Evolutionary conservation across 2,888 invertebrate genomes (phyloP).

Genomic region (Tuberolachnus salignus): DNA sequence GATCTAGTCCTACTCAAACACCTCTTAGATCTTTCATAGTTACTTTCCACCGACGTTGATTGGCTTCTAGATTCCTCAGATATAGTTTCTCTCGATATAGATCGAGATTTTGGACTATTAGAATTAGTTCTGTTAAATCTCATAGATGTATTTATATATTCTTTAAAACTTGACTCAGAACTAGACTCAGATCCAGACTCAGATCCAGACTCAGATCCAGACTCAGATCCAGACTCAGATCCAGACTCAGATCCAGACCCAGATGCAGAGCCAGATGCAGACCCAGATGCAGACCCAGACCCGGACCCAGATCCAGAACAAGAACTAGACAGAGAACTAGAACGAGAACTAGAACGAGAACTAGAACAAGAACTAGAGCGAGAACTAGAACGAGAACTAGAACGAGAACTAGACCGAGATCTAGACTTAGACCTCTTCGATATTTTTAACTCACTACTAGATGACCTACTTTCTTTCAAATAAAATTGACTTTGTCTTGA

Average conservation of each 20-base stretch:
- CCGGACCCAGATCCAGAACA: no score
- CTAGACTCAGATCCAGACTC: not conserved
- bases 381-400: no score
- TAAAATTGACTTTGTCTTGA: conserved; percentile 21
- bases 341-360: no score
- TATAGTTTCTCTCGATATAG: conserved; percentile 13
- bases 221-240: not conserved
- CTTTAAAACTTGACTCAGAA: conserved; percentile 11
- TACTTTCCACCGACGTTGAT: not conserved
- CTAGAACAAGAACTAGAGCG: no score
- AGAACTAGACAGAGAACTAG: no score
- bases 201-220: no score
- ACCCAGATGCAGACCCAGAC: no score
- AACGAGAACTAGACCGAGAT: not conserved
- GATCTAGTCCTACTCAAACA: not conserved
- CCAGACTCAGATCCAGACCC: conserved; percentile 10
- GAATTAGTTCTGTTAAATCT: not conserved
- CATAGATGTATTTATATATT: not conserved
- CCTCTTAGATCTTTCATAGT: conserved; percentile 2
- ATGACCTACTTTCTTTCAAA: not conserved
- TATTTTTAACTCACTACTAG: not conserved
- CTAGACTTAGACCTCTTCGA: conserved; percentile 12
- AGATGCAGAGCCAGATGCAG: no score
- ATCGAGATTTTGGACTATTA: not conserved
- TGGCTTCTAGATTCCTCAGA: not conserved